These are phyloP conservation scores for Euwallacea fornicatus DNA, from an alignment of 1,140 invertebrate species.

Conservation along the genomic window DNA sequence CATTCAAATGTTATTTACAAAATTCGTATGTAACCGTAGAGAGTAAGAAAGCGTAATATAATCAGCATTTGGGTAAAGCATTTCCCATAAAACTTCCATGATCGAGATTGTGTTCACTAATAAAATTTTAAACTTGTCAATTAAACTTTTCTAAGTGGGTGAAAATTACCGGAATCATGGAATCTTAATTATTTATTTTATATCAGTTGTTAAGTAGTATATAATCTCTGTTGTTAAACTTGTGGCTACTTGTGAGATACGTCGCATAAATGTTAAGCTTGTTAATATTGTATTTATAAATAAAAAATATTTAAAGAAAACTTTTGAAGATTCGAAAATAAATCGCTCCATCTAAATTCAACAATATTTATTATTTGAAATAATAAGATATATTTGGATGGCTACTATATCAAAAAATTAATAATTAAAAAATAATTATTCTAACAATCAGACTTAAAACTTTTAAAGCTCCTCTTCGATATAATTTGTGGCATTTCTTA, in stretches of 20 bases:
- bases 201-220: constrained; percentile 7
- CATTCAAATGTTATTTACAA: constrained; percentile 2
- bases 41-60: background rate
- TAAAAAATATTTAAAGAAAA: constrained; percentile 33
- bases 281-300: constrained; percentile 41
- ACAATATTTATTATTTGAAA: too few species aligned
- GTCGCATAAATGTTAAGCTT: constrained; percentile 43
- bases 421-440: too few species aligned
- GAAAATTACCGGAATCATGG: constrained; percentile 9
- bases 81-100: too few species aligned
- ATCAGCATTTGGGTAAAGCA: background rate
- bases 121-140: constrained; percentile 4
- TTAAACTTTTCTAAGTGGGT: constrained; percentile 10
- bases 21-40: background rate
- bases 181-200: constrained; percentile 1
- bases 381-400: too few species aligned
- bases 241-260: constrained; percentile 31
- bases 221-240: constrained; percentile 27
- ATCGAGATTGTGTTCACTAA: background rate
- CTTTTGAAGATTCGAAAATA: constrained; percentile 28
- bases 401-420: too few species aligned
- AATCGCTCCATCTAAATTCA: too few species aligned
- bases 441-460: too few species aligned
- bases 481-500: constrained; percentile 57
- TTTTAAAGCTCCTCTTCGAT: constrained; percentile 48